Evolutionary conservation across 2,888 invertebrate species (phyloP), one percentile per base, ranked within the genome.

Genomic region (Pachymerium ferrugineum): DNA sequence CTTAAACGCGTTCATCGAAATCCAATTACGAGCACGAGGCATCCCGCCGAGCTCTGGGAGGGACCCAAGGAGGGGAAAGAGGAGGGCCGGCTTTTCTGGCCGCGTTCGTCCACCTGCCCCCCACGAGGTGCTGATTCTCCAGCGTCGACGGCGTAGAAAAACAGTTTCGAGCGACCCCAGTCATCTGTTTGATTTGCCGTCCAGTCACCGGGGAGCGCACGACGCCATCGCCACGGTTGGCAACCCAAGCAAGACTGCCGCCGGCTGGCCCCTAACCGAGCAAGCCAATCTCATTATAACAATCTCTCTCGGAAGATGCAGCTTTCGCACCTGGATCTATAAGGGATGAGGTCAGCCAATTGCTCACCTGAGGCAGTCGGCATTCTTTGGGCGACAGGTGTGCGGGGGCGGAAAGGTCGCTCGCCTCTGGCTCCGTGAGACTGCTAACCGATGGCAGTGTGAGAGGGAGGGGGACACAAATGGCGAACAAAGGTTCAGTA

Each of bases 1-100:
- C 47, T 47, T 47, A 47, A 47, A 47, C 47, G 47, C 47, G 47
- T 47, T 47, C 47, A 47, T 47, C 47, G 47, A 47, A 47, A 47
- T 47, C 47, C 47, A 47, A 47, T 47, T 47, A 47, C 47, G 47
- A 47, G 47, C 47, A 47, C 47, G 47, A 47, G 47, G 47, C 47
- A 16, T 47, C 47, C 47, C 47, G 47, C 47, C 8, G 47, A 47
- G 47, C 19, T 22, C 47, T 16, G 47, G 47, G 47, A 47, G 47
- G 47, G 47, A 47, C 47, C 19, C 47, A 16, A 47, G 47, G 47
- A 47, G 47, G 47, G 47, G 47, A 47, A n/a, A 47, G 47, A 47
- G 47, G 47, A 47, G 47, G 47, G 47, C 19, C 47, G 47, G 14
- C 47, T 47, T 47, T 47, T 47, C 47, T 47, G 19, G 47, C 47